Evolutionary conservation across 2,797 vertebrate species (phyloP).

Genomic region (Philypnodon macrostomus): DNA sequence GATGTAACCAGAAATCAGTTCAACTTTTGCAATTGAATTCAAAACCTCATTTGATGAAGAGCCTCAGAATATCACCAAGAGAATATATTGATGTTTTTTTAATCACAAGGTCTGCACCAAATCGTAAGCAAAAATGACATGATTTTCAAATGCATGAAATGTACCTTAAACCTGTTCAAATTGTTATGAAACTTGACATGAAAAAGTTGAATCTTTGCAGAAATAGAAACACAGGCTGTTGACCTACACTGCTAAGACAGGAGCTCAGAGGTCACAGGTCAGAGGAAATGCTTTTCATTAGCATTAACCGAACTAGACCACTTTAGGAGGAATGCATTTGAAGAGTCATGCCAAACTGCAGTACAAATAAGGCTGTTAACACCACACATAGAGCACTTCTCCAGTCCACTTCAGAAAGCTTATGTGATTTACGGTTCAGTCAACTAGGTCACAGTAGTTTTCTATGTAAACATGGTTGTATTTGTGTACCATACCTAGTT

Average conservation of each 20-base stretch:
- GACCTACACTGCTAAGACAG: slow-evolving; percentile 10
- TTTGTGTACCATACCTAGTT: slow-evolving; percentile 82
- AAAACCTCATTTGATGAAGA: no score
- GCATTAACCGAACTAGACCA: neutral
- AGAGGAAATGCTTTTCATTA: slow-evolving; percentile 8
- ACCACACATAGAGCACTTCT: neutral
- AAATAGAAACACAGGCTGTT: slow-evolving; percentile 28
- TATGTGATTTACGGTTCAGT: neutral
- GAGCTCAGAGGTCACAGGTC: slow-evolving; percentile 8
- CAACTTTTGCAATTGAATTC: no score
- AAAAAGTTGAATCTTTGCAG: slow-evolving; percentile 32
- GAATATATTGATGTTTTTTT: no score
- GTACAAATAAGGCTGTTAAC: slow-evolving; percentile 6
- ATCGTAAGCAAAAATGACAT: no score
- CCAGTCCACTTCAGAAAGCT: slow-evolving; percentile 7
- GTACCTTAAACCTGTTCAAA: no score
- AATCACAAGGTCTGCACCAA: no score
- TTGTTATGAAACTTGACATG: no score
- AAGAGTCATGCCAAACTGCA: neutral
- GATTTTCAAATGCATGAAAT: no score
- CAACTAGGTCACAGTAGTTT: neutral
- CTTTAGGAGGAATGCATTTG: slow-evolving; percentile 7
- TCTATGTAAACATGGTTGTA: neutral
- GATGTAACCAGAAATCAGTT: no score
- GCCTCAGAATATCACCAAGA: no score